A percentile compares a stretch with the other conserved stretches of the same genome.
Evolutionary conservation across 2,113 vertebrate genomes (phyloP).

Genomic region (Oreotrochilus melanogaster): DNA sequence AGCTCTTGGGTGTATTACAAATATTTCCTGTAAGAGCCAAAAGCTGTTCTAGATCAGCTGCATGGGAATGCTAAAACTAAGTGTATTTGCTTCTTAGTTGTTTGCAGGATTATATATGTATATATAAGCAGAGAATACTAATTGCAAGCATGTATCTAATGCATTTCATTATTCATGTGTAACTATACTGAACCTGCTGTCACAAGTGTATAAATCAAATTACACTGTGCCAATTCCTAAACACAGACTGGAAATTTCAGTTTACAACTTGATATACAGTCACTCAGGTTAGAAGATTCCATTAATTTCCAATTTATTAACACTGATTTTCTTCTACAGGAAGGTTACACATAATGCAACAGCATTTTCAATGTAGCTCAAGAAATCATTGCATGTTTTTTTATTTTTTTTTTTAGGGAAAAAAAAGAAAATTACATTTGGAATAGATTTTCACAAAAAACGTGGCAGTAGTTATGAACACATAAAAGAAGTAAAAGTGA

Average conservation of each 20-base stretch:
- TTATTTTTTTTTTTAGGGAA: neutral
- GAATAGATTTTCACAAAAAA: neutral
- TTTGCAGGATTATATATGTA: neutral
- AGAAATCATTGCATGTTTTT: neutral
- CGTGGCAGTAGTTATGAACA: neutral
- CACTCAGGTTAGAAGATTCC: neutral
- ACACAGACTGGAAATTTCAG: slow-evolving; percentile 26
- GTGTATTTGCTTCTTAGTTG: neutral
- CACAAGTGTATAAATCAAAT: slow-evolving; percentile 17
- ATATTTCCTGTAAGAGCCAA: neutral
- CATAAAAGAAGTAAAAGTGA: neutral
- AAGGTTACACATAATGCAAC: neutral
- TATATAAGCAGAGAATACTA: neutral
- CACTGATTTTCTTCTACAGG: neutral
- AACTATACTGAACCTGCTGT: neutral
- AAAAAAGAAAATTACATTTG: neutral
- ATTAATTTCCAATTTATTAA: slow-evolving; percentile 20
- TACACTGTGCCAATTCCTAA: neutral
- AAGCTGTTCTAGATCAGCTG: neutral
- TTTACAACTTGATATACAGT: slow-evolving; percentile 10
- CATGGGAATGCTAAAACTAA: neutral
- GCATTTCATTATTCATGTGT: slow-evolving; percentile 3
- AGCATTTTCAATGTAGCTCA: neutral
- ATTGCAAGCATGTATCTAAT: neutral
- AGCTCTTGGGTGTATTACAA: neutral